These are phyloP conservation scores for Oreortyx pictus DNA, from an alignment of 2,797 vertebrate genomes.

Conservation along the genomic window DNA sequence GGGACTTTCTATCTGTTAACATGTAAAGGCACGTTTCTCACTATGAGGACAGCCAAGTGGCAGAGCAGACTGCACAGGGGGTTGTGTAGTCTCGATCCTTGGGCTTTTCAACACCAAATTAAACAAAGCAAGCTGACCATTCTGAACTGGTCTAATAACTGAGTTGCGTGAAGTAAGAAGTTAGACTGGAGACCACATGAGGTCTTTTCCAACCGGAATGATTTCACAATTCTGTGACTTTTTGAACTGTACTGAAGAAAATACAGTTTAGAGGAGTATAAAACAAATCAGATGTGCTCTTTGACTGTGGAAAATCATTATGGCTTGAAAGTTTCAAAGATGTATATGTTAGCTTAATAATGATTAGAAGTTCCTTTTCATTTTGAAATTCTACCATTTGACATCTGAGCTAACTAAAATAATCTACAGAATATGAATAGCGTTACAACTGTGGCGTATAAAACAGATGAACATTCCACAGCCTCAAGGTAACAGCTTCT, in stretches of 20 bases:
- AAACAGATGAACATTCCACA: neutral
- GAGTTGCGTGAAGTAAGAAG: neutral
- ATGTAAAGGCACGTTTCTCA: neutral
- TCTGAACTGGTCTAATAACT: neutral
- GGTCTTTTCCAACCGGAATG: neutral
- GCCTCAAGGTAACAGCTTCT: conserved; percentile 10
- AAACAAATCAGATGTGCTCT: conserved; percentile 10
- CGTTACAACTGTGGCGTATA: neutral
- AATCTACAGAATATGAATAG: neutral
- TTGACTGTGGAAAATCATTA: conserved; percentile 1
- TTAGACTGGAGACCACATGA: neutral
- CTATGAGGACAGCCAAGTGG: neutral
- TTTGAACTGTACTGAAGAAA: neutral
- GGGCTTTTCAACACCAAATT: neutral
- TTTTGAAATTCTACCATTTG: conserved; percentile 11
- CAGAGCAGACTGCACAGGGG: neutral
- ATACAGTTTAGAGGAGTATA: neutral
- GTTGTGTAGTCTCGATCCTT: neutral
- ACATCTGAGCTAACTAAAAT: neutral
- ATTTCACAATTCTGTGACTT: neutral
- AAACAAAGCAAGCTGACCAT: neutral
- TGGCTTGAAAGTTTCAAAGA: neutral
- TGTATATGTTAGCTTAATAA: neutral
- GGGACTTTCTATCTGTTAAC: neutral
- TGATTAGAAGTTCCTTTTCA: neutral